Conservation (phyloP, 2,113 vertebrate genomes). For the Tauraco erythrolophus region DNA sequence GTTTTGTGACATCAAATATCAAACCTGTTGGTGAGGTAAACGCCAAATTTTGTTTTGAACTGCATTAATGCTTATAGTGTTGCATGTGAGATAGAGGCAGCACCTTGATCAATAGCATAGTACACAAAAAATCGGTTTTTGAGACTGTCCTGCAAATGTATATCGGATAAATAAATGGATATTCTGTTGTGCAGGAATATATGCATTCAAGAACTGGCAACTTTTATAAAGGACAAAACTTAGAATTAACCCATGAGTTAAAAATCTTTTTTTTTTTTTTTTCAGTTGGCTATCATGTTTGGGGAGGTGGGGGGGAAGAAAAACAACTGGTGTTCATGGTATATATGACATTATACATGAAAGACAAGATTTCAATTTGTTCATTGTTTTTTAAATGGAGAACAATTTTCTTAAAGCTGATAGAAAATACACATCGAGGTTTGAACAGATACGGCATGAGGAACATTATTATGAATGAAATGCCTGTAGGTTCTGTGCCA, state of each 20-base stretch:
- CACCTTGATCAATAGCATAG: conserved; percentile 53
- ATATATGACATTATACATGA: conserved; percentile 1
- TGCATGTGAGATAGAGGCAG: conserved; percentile 48
- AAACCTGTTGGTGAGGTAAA: conserved; percentile 37
- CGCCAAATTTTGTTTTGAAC: conserved; percentile 52
- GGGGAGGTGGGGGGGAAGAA: neutral
- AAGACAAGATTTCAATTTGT: conserved; percentile 42
- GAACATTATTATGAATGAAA: conserved; percentile 74
- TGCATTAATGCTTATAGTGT: conserved; percentile 43
- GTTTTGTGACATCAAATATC: conserved; percentile 8
- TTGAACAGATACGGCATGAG: conserved; percentile 61
- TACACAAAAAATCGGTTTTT: conserved; percentile 42
- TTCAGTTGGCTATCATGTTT: conserved; percentile 22
- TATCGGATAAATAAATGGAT: conserved; percentile 42
- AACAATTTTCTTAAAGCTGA: conserved; percentile 31
- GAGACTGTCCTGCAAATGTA: conserved; percentile 40
- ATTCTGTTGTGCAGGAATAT: conserved; percentile 24
- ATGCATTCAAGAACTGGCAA: conserved; percentile 17
- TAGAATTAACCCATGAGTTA: conserved; percentile 62
- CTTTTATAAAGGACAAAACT: conserved; percentile 17
- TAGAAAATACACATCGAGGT: conserved; percentile 63
- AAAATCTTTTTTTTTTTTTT: neutral
- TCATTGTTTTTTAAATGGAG: conserved; percentile 54
- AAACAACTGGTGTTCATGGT: neutral
- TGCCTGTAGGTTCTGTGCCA: conserved; percentile 80